Conservation (phyloP, 2,888 invertebrate species). For the Shargacucullia verbasci region DNA sequence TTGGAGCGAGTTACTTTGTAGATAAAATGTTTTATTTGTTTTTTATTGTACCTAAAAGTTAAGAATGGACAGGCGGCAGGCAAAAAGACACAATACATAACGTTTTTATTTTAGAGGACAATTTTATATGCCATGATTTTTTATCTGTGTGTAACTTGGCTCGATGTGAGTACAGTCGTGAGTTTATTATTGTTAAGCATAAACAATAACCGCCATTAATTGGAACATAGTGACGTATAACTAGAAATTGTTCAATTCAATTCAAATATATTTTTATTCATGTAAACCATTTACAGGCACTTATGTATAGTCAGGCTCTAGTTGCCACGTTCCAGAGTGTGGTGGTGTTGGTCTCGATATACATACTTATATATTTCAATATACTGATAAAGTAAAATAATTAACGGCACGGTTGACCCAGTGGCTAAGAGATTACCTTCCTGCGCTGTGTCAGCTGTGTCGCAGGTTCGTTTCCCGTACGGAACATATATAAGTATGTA, state of each 20-base stretch:
- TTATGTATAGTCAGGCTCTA: too few species aligned
- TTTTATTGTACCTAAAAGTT: constrained; percentile 40
- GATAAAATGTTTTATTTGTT: constrained; percentile 61
- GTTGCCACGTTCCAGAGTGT: too few species aligned
- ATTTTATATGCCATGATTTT: constrained; percentile 21
- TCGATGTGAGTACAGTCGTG: constrained; percentile 1
- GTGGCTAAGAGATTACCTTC: too few species aligned
- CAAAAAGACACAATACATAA: constrained; percentile 10
- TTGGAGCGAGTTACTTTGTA: constrained; percentile 45
- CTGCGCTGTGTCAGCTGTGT: too few species aligned
- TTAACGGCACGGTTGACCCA: too few species aligned
- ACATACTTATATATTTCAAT: too few species aligned
- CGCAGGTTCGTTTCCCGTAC: too few species aligned
- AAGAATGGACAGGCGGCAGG: constrained; percentile 22
- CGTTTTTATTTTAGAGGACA: constrained; percentile 13
- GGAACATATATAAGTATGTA: too few species aligned
- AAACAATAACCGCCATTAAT: constrained; percentile 1
- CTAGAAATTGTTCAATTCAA: not conserved
- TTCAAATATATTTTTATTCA: too few species aligned
- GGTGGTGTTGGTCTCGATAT: too few species aligned
- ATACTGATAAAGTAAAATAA: too few species aligned
- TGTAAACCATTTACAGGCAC: too few species aligned
- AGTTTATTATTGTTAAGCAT: constrained; percentile 17
- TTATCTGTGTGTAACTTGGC: constrained; percentile 13
- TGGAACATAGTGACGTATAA: not conserved